Evolutionary conservation across 23 tunicate genomes (phyloP), one percentile per base, ranked within the genome.

Genomic region (Diplosoma virens): DNA sequence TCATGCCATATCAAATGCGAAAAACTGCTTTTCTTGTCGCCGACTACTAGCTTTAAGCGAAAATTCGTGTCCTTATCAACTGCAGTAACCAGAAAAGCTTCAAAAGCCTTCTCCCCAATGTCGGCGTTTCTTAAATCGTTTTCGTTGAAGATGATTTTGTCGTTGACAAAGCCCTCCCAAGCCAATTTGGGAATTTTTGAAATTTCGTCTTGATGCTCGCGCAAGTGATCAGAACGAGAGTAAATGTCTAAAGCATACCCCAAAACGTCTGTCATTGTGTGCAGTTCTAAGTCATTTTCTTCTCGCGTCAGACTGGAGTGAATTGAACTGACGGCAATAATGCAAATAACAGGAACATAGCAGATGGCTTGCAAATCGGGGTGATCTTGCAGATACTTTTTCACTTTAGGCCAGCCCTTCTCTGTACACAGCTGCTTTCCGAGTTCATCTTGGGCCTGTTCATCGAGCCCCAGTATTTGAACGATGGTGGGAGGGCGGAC

Each of bases 1-100:
- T 55, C 61, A n/a, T 55, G 61, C 61, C 61, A 55, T 17, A 55
- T 55, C 22, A 55, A 55, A 55, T 55, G 61, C 17, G 61, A 55
- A 55, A 55, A 55, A 55, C 61, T 55, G 61, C 61, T 55, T 18
- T 55, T 55, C 23, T 55, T 55, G 22, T 55, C 61, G 4, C 61
- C 61, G 23, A 55, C 61, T 9, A 55, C 61, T n/a, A 55, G 23
- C 23, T 55, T 55, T 25, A 55, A n/a, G 22, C 23, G 17, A 55
- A 55, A 55, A 18, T 55, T 55, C 22, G 61, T 55, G 17, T 55
- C 23, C 22, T 55, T 55, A n/a, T 55, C 61, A 5, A 55, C 61
- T 17, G 61, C 61, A 4, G 61, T 55, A n/a, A 55, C 22, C 61
- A 55, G 22, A 55, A 55, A 55, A 11, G 61, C 61, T 9, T n/a